Conservation (phyloP, 2,797 vertebrate genomes). For the Ctenopoma multispine region DNA sequence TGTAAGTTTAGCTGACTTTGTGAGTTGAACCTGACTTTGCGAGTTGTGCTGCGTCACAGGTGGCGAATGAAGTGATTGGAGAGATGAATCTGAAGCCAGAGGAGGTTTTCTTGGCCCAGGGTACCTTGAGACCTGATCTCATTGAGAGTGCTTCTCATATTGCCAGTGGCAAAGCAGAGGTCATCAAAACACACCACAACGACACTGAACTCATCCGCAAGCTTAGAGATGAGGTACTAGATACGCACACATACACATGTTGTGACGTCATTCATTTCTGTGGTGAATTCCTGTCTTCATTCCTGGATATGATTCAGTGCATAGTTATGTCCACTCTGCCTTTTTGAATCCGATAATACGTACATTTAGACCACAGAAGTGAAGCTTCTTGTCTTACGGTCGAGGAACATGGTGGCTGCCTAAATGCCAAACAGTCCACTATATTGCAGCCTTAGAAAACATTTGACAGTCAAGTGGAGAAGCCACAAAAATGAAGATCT, state of each 20-base stretch:
- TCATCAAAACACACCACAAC: conserved; percentile 99
- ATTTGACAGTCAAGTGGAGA: neutral
- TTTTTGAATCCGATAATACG: neutral
- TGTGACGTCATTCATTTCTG: neutral
- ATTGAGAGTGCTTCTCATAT: conserved; percentile 97
- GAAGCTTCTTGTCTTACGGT: neutral
- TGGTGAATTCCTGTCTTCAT: neutral
- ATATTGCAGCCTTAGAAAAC: neutral
- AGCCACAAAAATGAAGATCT: neutral
- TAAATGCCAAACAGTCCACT: neutral
- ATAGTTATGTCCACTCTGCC: neutral
- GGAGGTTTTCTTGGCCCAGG: conserved; percentile 96
- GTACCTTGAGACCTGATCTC: conserved; percentile 95
- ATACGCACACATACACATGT: neutral
- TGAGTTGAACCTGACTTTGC: conserved; percentile 2
- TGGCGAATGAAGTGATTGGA: conserved; percentile 98
- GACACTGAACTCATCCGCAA: conserved; percentile 98
- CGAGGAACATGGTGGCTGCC: no score
- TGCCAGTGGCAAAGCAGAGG: conserved; percentile 95
- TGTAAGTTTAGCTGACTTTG: neutral
- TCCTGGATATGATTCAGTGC: neutral
- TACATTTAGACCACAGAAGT: neutral
- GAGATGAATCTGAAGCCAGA: conserved; percentile 99
- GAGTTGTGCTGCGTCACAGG: conserved; percentile 76
- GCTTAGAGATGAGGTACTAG: conserved; percentile 92